A percentile compares a stretch with the other conserved stretches of the same genome.
phyloP scores from a whole-genome alignment of 2,888 invertebrate species.

The Philereme transversata region DNA sequence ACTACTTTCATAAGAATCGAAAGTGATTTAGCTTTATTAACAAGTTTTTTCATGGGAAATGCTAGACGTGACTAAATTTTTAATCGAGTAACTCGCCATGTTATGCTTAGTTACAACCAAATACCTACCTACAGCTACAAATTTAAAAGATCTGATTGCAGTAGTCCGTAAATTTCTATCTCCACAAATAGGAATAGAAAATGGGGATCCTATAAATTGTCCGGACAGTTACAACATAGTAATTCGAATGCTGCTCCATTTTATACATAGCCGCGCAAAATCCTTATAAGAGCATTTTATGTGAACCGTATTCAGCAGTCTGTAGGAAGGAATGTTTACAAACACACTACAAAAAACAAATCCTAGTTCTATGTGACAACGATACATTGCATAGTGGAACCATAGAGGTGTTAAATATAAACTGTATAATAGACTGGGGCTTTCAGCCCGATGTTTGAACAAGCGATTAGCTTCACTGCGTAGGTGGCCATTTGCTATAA shows the following conservation, averaged over 20 bases:
- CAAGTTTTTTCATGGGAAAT: constrained; percentile 36
- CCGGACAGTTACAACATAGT: constrained; percentile 41
- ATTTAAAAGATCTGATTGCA: constrained; percentile 31
- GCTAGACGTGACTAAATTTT: constrained; percentile 33
- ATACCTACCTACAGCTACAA: constrained; percentile 14
- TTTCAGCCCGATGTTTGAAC: constrained; percentile 53
- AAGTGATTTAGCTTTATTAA: constrained; percentile 37
- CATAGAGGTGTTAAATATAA: constrained; percentile 52
- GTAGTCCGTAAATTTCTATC: constrained; percentile 37
- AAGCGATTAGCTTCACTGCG: constrained; percentile 54
- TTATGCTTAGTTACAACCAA: constrained; percentile 8
- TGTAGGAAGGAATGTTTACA: constrained; percentile 2
- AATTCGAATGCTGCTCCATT: constrained; percentile 38
- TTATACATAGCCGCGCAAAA: constrained; percentile 34
- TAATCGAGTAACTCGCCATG: constrained; percentile 8
- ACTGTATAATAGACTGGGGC: constrained; percentile 37
- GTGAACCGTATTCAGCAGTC: constrained; percentile 29
- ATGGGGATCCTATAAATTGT: constrained; percentile 39
- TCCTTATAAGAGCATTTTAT: constrained; percentile 36
- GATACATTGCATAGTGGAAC: constrained; percentile 29
- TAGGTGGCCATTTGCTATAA: constrained; percentile 55
- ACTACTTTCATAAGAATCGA: constrained; percentile 36
- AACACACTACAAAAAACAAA: constrained; percentile 32
- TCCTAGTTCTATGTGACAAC: constrained; percentile 41
- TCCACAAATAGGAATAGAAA: constrained; percentile 39